Percentiles rank a stretch among this genome's conserved stretches.
These are phyloP conservation scores for Spilogale gracilis DNA, from an alignment of 2,113 vertebrate genomes.

Conservation along the genomic window DNA sequence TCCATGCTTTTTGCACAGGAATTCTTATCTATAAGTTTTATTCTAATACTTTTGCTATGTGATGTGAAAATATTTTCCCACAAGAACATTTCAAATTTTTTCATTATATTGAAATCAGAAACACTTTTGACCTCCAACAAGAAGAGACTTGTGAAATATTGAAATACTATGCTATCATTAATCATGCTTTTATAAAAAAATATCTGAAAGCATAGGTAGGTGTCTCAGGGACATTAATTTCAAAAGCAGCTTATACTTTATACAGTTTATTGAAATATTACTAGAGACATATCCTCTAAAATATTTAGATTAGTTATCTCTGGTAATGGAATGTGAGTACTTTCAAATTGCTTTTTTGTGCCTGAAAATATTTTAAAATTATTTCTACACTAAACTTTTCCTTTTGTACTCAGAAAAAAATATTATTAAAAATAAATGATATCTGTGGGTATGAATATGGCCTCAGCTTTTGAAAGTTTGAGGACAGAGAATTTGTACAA, in stretches of 20 bases:
- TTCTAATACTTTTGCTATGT: neutral
- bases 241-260: neutral
- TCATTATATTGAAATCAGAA: neutral
- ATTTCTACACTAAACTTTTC: neutral
- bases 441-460: neutral
- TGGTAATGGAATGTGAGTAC: neutral
- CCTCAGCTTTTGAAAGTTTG: neutral
- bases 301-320: neutral
- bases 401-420: conserved; percentile 40
- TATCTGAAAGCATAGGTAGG: neutral
- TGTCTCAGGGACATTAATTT: neutral
- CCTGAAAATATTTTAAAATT: neutral
- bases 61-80: neutral
- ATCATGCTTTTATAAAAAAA: neutral
- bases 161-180: neutral
- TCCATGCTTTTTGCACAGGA: neutral
- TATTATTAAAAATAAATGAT: neutral
- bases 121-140: neutral
- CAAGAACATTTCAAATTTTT: neutral
- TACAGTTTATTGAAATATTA: neutral
- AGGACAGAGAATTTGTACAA: neutral
- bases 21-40: neutral
- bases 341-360: neutral
- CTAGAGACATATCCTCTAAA: neutral
- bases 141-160: neutral